Evolutionary conservation across 1,140 invertebrate species (phyloP).

Genomic region (Lordiphosa stackelbergi): DNA sequence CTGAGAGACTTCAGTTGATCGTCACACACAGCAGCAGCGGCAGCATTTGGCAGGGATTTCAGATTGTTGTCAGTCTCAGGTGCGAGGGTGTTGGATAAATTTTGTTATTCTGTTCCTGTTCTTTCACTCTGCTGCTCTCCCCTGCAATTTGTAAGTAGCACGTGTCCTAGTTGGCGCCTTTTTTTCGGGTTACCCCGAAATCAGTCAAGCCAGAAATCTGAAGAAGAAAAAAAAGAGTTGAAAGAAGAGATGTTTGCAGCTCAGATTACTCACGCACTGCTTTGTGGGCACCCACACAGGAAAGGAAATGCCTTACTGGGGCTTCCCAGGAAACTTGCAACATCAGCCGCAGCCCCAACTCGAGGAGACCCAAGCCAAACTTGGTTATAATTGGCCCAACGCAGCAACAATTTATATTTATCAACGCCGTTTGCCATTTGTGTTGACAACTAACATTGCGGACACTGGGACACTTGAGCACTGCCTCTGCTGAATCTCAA

Average conservation of each 20-base stretch:
- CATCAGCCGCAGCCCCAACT: constrained; percentile 26
- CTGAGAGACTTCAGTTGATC: constrained; percentile 17
- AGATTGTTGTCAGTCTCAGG: constrained; percentile 45
- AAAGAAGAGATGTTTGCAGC: constrained; percentile 25
- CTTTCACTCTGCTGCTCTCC: neutral
- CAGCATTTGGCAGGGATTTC: constrained; percentile 48
- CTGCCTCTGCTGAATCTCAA: constrained; percentile 12
- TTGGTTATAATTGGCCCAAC: constrained; percentile 74
- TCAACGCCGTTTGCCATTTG: constrained; percentile 72
- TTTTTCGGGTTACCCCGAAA: constrained; percentile 30
- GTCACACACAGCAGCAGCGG: constrained; percentile 8
- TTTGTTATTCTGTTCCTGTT: constrained; percentile 35
- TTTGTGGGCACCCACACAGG: neutral
- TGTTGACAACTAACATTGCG: constrained; percentile 71
- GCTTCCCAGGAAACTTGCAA: constrained; percentile 41
- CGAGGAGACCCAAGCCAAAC: constrained; percentile 55
- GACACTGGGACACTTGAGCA: constrained; percentile 25
- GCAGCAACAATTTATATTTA: constrained; percentile 74
- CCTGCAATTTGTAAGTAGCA: constrained; percentile 60
- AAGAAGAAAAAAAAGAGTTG: constrained; percentile 23
- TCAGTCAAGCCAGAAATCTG: constrained; percentile 17
- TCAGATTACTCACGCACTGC: constrained; percentile 11
- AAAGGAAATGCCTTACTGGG: constrained; percentile 17
- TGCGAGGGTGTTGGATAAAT: constrained; percentile 60
- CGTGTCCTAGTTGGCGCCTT: constrained; percentile 66